These are phyloP conservation scores for Belonocnema kinseyi DNA, from an alignment of 1,140 invertebrate species.

Conservation along the genomic window DNA sequence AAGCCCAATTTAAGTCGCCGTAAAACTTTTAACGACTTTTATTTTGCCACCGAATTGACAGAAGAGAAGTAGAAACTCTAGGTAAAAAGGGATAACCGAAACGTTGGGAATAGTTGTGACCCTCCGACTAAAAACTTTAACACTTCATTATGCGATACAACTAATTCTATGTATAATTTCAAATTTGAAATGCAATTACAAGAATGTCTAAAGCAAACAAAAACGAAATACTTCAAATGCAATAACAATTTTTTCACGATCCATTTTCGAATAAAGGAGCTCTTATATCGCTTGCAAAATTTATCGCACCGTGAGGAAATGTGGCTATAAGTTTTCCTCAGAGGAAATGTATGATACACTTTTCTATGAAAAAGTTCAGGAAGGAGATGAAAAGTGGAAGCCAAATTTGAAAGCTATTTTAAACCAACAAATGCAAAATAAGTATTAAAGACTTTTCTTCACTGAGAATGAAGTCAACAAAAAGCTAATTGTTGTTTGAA, in stretches of 20 bases:
- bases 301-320: background rate
- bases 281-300: background rate
- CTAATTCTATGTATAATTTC: conserved; percentile 14
- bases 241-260: conserved; percentile 2
- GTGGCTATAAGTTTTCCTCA: background rate
- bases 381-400: background rate
- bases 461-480: background rate
- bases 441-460: background rate
- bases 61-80: conserved; percentile 18
- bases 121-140: background rate
- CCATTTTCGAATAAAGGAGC: conserved; percentile 33
- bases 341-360: background rate
- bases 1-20: conserved; percentile 51
- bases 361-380: background rate
- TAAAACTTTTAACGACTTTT: conserved; percentile 59
- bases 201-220: conserved; percentile 25
- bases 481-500: too few species aligned
- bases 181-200: conserved; percentile 21
- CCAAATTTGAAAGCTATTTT: background rate
- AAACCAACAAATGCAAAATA: background rate
- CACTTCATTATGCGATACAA: conserved; percentile 7
- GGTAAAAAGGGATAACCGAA: conserved; percentile 17
- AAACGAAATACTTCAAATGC: conserved; percentile 20
- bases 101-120: conserved; percentile 25
- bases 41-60: conserved; percentile 31